Evolutionary conservation across 2,888 invertebrate genomes (phyloP).

Genomic region (Agrochola litura): DNA sequence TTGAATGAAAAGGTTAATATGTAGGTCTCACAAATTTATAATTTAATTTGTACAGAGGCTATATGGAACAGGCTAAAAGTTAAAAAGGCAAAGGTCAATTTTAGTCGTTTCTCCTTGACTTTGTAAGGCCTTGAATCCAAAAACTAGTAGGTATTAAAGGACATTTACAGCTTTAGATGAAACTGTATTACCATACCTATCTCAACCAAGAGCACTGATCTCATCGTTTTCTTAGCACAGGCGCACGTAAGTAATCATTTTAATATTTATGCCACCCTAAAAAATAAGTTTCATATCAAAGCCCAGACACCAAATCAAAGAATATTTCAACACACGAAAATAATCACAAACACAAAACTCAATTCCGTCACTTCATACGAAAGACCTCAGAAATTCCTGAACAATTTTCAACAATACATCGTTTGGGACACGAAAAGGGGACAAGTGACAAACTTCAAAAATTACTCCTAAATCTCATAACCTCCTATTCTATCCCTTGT

Average conservation of each 20-base stretch:
- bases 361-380: constrained; percentile 12
- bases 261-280: neutral
- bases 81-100: too few relatives aligned
- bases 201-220: too few relatives aligned
- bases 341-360: constrained; percentile 5
- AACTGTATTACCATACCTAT: neutral
- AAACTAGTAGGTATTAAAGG: neutral
- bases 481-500: constrained; percentile 45
- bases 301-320: neutral
- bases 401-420: constrained; percentile 50
- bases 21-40: neutral
- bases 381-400: constrained; percentile 13
- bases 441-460: constrained; percentile 66
- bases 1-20: too few relatives aligned
- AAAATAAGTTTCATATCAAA: neutral
- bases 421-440: constrained; percentile 26
- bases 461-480: constrained; percentile 70
- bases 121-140: neutral
- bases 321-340: neutral
- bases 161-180: neutral
- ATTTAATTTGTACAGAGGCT: too few relatives aligned
- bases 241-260: neutral
- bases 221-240: neutral
- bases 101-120: neutral
- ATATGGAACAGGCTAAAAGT: neutral